Evolutionary conservation across 2,113 vertebrate species (phyloP), one percentile per base, ranked within the genome.

Genomic region (Spea bombifrons): DNA sequence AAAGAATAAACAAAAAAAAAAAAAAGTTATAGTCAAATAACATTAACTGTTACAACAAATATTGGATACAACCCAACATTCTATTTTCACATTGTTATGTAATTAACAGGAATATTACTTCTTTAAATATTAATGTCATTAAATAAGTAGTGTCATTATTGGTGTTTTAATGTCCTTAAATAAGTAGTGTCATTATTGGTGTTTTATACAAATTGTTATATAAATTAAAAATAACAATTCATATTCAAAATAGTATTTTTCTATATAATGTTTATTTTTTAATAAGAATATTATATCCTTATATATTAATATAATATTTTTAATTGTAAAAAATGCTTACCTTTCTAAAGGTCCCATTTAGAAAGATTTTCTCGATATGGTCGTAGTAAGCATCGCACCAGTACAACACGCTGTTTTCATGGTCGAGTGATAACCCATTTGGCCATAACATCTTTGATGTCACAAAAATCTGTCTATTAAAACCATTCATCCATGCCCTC

Each of bases 321-420:
- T 82, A 75, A 84, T 30, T 1, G 2, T 30, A 30, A 30, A 30
- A 30, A 30, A 30, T 30, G 86, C 85, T 92, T 91, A 98, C 97
- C 96, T 94, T 95, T 87, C 97, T 93, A 66, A 94, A 92, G 3
- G 95, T 96, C 63, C 97, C 97, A 81, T 99, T 99, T 83, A 99
- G 89, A 84, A 94, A 94, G 81, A 99, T 96, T 89, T 90, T 96
- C 88, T 99, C 97, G 66, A 99, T 98, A 87, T 99, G 97, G 86
- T 99, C 97, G 8, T 98, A 98, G 87, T 98, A 99, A 86, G 97
- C 97, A 0, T 99, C 97, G 83, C 97, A 99, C 97, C 97, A 99
- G 90, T 96, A 99, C 70, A 99, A 92, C n/a, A 94, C 92, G 59
- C 86, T 91, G 80, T 86, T 94, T 2, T 82, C 85, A 76, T 92